Evolutionary conservation across 2,113 vertebrate genomes (phyloP), one percentile per base, ranked within the genome.

Genomic region (Saguinus midas): DNA sequence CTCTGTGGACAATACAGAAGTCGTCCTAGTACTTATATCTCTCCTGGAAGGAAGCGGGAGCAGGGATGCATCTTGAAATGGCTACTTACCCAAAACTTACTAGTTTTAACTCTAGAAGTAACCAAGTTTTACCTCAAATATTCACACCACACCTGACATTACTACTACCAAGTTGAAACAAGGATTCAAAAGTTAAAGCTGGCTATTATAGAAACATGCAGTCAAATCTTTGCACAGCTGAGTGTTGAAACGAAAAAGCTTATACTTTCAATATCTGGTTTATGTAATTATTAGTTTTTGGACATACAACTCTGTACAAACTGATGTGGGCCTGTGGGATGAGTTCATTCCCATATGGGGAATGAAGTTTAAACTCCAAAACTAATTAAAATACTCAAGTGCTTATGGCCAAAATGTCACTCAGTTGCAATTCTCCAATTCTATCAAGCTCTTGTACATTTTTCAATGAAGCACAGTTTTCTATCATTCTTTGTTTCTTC

Each of bases 311-410:
- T 88, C 43, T 58, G 35, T 43, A 80, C 68, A n/a, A 75, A n/a
- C 78, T 91, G 73, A 61, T 57, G n/a, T 86, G 58, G 73, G 40
- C 27, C 40, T 68, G 12, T 57, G 40, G 43, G n/a, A 50, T 87
- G 83, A 92, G 43, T 57, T 95, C 61, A 79, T 72, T 89, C 43
- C 37, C 75, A 58, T 32, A 50, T 25, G 13, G 35, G 68, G 64
- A 96, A 64, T 23, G 64, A 89, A 91, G 43, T 84, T 92, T 73
- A 64, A 88, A 50, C 70, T 12, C 79, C 57, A 88, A 97, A 97
- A 37, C 86, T 86, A 86, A 92, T 78, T 73, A 72, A 88, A 48
- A 66, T 61, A 29, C 21, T 82, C n/a, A 75, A 80, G 3, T 25
- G 40, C 29, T 91, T 83, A 52, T 45, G 86, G 93, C 25, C 45